These are phyloP conservation scores for Hippocampus guttulatus DNA, from an alignment of 2,113 vertebrate species.

Conservation along the genomic window DNA sequence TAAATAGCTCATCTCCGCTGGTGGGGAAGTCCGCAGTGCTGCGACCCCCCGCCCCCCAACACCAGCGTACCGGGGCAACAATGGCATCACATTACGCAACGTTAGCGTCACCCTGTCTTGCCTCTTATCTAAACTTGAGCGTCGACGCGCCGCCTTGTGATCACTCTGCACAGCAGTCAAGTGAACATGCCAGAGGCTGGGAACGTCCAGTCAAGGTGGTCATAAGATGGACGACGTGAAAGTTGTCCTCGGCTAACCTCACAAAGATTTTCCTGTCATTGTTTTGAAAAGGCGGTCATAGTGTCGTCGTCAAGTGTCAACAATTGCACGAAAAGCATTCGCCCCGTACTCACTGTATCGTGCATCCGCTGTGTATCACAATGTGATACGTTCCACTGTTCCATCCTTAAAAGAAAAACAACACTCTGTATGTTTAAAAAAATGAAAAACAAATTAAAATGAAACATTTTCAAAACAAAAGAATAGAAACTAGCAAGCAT, in stretches of 20 bases:
- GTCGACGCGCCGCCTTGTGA: neutral
- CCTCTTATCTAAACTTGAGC: neutral
- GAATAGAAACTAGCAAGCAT: too few species aligned
- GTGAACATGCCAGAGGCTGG: neutral
- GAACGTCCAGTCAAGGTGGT: neutral
- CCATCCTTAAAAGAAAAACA: too few species aligned
- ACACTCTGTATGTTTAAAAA: too few species aligned
- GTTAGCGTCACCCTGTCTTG: neutral
- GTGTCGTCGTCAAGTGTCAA: neutral
- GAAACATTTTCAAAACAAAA: too few species aligned
- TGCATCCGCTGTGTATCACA: too few species aligned
- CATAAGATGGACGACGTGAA: neutral
- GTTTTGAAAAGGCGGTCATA: neutral
- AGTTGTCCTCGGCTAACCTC: neutral
- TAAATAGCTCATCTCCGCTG: constrained; percentile 64
- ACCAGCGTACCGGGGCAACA: constrained; percentile 17
- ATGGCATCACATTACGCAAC: neutral
- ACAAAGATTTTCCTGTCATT: neutral
- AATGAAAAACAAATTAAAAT: too few species aligned
- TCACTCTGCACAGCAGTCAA: neutral
- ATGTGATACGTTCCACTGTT: too few species aligned
- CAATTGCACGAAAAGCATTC: neutral
- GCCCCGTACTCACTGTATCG: too few species aligned
- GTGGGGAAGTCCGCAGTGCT: constrained; percentile 67
- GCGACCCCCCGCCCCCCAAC: constrained; percentile 25